These are phyloP conservation scores for Trichogramma dendrolimi DNA, from an alignment of 2,888 invertebrate genomes.

Conservation along the genomic window DNA sequence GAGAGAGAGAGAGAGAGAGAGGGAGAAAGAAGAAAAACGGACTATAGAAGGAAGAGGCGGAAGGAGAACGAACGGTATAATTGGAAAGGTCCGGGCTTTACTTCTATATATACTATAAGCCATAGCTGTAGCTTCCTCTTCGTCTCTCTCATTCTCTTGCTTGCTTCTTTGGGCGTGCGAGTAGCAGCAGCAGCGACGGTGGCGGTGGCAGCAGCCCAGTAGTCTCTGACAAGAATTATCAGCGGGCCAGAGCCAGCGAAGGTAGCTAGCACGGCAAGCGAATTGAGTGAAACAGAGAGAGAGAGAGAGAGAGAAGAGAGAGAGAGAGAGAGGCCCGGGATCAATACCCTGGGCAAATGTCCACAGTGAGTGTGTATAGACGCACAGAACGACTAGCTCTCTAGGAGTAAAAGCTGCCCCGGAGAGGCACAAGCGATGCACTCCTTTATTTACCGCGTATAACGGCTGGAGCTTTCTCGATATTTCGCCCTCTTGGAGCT, in stretches of 20 bases:
- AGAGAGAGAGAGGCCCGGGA: slow-evolving; percentile 1
- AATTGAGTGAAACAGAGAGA: neutral
- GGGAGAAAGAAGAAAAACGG: too few relatives aligned
- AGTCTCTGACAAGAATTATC: slow-evolving; percentile 53
- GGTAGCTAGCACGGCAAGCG: slow-evolving; percentile 48
- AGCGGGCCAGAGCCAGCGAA: slow-evolving; percentile 45
- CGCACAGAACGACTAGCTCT: too few relatives aligned
- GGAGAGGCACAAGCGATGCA: too few relatives aligned
- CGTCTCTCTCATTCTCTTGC: neutral
- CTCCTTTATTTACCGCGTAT: too few relatives aligned
- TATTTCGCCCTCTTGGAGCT: too few relatives aligned
- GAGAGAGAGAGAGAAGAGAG: slow-evolving; percentile 5
- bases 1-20: too few relatives aligned
- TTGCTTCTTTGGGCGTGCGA: neutral
- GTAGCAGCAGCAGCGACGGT: slow-evolving; percentile 13
- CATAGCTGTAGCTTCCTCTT: too few relatives aligned
- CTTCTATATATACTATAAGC: too few relatives aligned
- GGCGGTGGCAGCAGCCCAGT: slow-evolving; percentile 38
- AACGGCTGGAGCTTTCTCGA: too few relatives aligned
- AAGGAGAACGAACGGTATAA: slow-evolving; percentile 22
- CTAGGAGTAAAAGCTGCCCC: too few relatives aligned
- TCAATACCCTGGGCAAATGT: neutral
- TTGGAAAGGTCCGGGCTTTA: slow-evolving; percentile 26
- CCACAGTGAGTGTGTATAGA: neutral
- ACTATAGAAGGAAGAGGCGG: neutral